These are phyloP conservation scores for Agelastica alni DNA, from an alignment of 2,888 invertebrate genomes.

Conservation along the genomic window DNA sequence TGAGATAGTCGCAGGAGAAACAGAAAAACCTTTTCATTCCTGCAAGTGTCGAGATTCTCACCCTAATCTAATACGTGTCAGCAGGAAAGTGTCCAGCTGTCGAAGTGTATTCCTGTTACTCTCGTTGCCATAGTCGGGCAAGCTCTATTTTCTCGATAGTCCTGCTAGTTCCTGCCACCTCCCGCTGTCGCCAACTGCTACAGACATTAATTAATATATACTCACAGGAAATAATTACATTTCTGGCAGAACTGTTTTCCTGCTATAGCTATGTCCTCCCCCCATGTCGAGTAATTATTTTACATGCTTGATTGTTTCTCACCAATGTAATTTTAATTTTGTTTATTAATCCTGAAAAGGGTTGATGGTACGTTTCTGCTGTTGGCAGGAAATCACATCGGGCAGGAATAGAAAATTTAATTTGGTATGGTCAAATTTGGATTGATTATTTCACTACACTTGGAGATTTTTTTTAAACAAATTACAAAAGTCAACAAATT, in stretches of 20 bases:
- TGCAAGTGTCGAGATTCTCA: conserved; percentile 55
- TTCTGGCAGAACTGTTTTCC: conserved; percentile 40
- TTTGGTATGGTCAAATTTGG: background rate
- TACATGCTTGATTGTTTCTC: conserved; percentile 50
- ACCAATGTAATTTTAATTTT: conserved; percentile 50
- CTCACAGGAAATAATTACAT: conserved; percentile 54
- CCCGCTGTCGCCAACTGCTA: conserved; percentile 55
- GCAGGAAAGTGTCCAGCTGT: conserved; percentile 56
- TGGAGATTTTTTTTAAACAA: too few relatives aligned
- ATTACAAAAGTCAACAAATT: too few relatives aligned
- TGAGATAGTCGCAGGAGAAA: conserved; percentile 33
- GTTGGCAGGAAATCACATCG: conserved; percentile 26
- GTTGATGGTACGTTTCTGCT: conserved; percentile 27
- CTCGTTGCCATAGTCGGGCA: conserved; percentile 3
- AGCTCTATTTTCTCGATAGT: conserved; percentile 20
- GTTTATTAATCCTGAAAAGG: conserved; percentile 38
- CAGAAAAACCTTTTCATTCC: conserved; percentile 42
- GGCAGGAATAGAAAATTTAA: conserved; percentile 6
- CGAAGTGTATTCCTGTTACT: conserved; percentile 41
- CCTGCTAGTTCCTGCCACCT: conserved; percentile 40
- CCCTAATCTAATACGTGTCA: conserved; percentile 58
- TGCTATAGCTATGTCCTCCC: conserved; percentile 24
- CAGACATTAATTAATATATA: conserved; percentile 59
- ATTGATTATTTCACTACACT: too few relatives aligned
- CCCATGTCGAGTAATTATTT: conserved; percentile 48